Conservation (phyloP, 2,113 vertebrate species). For the Atherinomorus stipes region DNA sequence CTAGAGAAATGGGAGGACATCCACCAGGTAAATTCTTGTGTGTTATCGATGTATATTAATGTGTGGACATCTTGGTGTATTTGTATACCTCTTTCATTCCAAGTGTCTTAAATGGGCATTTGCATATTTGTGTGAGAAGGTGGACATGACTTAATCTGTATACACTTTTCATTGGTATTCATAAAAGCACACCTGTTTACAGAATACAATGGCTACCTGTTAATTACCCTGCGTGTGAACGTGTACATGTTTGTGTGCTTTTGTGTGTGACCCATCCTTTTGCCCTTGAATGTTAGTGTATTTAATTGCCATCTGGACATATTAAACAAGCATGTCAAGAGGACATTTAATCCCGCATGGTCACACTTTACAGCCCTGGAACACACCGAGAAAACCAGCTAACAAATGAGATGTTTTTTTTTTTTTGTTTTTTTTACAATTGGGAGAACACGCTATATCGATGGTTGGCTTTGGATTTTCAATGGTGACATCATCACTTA, state of each 20-base stretch:
- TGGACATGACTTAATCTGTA: constrained; percentile 7
- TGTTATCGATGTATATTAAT: background rate
- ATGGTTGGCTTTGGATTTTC: constrained; percentile 12
- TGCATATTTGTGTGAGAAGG: constrained; percentile 12
- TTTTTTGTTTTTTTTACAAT: background rate
- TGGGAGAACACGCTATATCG: background rate
- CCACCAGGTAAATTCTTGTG: constrained; percentile 88
- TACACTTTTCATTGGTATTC: constrained; percentile 38
- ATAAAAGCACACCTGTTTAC: constrained; percentile 55
- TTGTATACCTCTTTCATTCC: background rate
- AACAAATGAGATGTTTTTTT: constrained; percentile 14
- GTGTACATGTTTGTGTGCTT: background rate
- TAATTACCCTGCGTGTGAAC: no score
- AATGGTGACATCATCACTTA: constrained; percentile 8
- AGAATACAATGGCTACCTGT: no score
- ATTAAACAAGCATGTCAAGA: constrained; percentile 24
- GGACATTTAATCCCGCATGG: constrained; percentile 23
- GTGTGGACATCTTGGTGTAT: background rate
- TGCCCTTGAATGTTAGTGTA: constrained; percentile 47
- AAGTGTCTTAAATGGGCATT: background rate
- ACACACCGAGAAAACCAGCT: constrained; percentile 17
- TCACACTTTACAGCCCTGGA: constrained; percentile 23
- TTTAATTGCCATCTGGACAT: constrained; percentile 66
- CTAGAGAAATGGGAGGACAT: constrained; percentile 96
- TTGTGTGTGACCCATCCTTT: constrained; percentile 16